phyloP scores from a whole-genome alignment of 1,140 invertebrate genomes.

The Heliconius melpomene region DNA sequence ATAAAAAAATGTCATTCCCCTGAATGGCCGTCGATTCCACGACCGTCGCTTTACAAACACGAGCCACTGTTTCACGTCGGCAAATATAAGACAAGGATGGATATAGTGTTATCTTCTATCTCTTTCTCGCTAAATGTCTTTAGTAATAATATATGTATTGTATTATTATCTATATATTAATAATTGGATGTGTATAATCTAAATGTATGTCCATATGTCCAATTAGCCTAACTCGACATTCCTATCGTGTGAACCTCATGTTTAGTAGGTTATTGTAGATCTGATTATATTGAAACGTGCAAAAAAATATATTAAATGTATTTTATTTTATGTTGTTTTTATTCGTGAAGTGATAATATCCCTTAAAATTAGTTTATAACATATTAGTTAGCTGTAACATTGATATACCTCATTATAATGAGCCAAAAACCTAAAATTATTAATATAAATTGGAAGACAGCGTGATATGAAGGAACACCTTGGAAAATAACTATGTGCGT shows the following conservation, averaged over 20 bases:
- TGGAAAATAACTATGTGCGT: too few species aligned
- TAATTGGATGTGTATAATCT: conserved; percentile 28
- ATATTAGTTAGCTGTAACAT: too few species aligned
- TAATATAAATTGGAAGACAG: too few species aligned
- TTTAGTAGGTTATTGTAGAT: conserved; percentile 40
- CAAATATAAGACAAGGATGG: not conserved
- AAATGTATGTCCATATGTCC: conserved; percentile 32
- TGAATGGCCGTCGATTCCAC: too few species aligned
- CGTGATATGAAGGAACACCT: too few species aligned
- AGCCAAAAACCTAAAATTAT: too few species aligned
- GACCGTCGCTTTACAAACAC: too few species aligned
- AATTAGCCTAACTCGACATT: conserved; percentile 40
- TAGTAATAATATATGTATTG: not conserved
- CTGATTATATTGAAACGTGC: conserved; percentile 39
- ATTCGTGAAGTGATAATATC: not conserved
- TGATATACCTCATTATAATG: too few species aligned
- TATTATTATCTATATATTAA: not conserved
- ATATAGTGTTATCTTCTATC: not conserved
- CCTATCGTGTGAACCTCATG: conserved; percentile 49
- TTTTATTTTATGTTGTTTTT: conserved; percentile 27
- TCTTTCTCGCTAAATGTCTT: conserved; percentile 1
- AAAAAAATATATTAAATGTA: conserved; percentile 42
- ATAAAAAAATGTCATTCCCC: too few species aligned
- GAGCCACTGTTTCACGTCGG: too few species aligned
- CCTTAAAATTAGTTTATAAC: not conserved